Conservation (phyloP, 64 coral and sea anemone species). For the Stylophora pistillata region DNA sequence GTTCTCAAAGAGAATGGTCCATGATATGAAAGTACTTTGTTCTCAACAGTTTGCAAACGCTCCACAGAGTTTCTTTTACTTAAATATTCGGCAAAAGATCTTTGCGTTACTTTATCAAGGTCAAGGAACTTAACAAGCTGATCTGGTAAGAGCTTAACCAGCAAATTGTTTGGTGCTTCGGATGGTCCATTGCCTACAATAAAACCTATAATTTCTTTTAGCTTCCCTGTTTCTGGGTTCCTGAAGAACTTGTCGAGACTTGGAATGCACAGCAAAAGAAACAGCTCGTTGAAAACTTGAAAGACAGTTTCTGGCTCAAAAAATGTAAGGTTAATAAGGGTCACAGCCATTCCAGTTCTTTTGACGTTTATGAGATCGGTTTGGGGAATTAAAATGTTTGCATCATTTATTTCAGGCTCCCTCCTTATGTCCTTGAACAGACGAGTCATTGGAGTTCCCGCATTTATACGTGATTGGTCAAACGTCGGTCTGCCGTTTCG, state of each 20-base stretch:
- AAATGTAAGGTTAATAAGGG: not conserved
- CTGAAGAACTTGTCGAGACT: conserved; percentile 17
- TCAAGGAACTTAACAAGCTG: conserved; percentile 18
- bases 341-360: conserved; percentile 26
- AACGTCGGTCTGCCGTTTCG: conserved; percentile 49
- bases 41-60: conserved; percentile 29
- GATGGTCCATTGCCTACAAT: conserved; percentile 56
- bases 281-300: conserved; percentile 37
- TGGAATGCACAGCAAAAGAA: conserved; percentile 24
- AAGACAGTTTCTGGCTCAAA: conserved; percentile 13
- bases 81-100: no score
- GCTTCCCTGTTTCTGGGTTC: conserved; percentile 7
- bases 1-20: conserved; percentile 28
- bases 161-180: conserved; percentile 25
- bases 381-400: not conserved
- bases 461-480: conserved; percentile 39
- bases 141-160: conserved; percentile 35
- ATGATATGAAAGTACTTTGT: conserved; percentile 35
- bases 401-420: not conserved
- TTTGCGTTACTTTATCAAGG: conserved; percentile 25
- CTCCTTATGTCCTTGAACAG: conserved; percentile 30
- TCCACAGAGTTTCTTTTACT: conserved; percentile 56
- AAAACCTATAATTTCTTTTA: conserved; percentile 29
- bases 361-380: not conserved
- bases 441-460: conserved; percentile 50